These are phyloP conservation scores for Podotricha telesiphe DNA, from an alignment of 2,888 invertebrate species.

Conservation along the genomic window DNA sequence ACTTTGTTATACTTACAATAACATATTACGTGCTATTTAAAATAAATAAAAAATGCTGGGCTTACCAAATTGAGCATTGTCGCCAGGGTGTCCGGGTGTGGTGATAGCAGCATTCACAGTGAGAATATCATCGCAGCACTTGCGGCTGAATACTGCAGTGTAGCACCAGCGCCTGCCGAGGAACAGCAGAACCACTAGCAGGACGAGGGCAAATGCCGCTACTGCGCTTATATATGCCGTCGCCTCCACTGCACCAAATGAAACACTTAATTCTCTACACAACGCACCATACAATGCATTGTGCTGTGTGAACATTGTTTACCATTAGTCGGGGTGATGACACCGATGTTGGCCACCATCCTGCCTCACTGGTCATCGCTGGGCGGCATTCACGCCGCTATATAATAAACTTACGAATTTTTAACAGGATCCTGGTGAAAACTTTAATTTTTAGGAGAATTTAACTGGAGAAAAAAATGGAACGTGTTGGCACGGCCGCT, in stretches of 20 bases:
- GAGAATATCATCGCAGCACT: slow-evolving; percentile 74
- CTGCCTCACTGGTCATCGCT: slow-evolving; percentile 52
- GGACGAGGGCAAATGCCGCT: slow-evolving; percentile 91
- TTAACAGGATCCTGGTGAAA: slow-evolving; percentile 30
- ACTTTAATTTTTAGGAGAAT: slow-evolving; percentile 24
- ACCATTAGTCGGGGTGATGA: slow-evolving; percentile 74
- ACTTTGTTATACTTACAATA: slow-evolving; percentile 1
- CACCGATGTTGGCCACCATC: slow-evolving; percentile 77
- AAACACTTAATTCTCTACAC: slow-evolving; percentile 41
- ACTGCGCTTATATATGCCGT: slow-evolving; percentile 94
- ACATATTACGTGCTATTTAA: background rate
- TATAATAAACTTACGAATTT: slow-evolving; percentile 23
- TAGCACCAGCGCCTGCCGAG: slow-evolving; percentile 89
- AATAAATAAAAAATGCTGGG: background rate
- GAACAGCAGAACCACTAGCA: slow-evolving; percentile 93
- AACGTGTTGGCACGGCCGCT: slow-evolving; percentile 72
- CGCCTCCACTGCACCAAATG: slow-evolving; percentile 87
- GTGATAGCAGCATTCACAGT: slow-evolving; percentile 72
- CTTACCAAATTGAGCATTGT: slow-evolving; percentile 78
- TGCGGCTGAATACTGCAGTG: slow-evolving; percentile 67
- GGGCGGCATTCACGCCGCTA: slow-evolving; percentile 39
- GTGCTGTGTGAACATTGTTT: slow-evolving; percentile 54
- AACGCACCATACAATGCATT: slow-evolving; percentile 38
- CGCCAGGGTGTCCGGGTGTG: slow-evolving; percentile 64
- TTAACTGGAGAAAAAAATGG: slow-evolving; percentile 55